A percentile compares a stretch with the other conserved stretches of the same genome.
Evolutionary conservation across 92 coral and sea anemone species (phyloP).

Genomic region (Muricea muricata): DNA sequence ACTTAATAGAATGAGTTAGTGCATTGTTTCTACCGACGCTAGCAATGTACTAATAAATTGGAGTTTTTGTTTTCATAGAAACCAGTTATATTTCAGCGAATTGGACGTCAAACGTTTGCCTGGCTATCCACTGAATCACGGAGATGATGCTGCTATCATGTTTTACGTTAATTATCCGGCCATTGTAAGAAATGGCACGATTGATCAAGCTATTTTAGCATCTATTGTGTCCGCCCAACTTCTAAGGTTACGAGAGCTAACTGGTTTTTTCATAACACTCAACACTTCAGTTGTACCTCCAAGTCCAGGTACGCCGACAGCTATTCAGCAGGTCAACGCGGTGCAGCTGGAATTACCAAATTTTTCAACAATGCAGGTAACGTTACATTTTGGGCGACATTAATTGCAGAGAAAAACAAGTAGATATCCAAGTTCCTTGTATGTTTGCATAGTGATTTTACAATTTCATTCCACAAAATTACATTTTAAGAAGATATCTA

Average conservation of each 20-base stretch:
- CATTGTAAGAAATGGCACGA: background rate
- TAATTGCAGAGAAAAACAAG: too few relatives aligned
- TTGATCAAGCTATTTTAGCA: conserved; percentile 10
- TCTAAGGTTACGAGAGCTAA: background rate
- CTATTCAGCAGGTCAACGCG: background rate
- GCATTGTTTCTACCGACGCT: too few relatives aligned
- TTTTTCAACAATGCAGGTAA: conserved; percentile 27
- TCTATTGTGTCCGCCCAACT: conserved; percentile 16
- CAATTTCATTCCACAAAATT: too few relatives aligned
- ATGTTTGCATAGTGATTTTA: too few relatives aligned
- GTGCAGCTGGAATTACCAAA: background rate
- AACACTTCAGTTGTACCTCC: conserved; percentile 17
- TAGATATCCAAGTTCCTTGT: too few relatives aligned
- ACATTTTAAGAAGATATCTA: too few relatives aligned
- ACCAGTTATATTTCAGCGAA: conserved; percentile 2
- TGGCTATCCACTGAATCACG: background rate
- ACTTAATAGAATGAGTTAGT: too few relatives aligned
- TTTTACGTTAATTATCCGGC: conserved; percentile 36
- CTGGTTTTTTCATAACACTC: background rate
- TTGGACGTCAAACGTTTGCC: conserved; percentile 7
- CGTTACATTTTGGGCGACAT: too few relatives aligned
- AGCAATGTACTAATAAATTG: too few relatives aligned
- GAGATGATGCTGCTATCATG: conserved; percentile 2
- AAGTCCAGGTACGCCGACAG: conserved; percentile 1
- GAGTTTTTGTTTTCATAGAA: background rate